These are phyloP conservation scores for Hippocampus abdominalis DNA, from an alignment of 2,113 vertebrate genomes.

Conservation along the genomic window DNA sequence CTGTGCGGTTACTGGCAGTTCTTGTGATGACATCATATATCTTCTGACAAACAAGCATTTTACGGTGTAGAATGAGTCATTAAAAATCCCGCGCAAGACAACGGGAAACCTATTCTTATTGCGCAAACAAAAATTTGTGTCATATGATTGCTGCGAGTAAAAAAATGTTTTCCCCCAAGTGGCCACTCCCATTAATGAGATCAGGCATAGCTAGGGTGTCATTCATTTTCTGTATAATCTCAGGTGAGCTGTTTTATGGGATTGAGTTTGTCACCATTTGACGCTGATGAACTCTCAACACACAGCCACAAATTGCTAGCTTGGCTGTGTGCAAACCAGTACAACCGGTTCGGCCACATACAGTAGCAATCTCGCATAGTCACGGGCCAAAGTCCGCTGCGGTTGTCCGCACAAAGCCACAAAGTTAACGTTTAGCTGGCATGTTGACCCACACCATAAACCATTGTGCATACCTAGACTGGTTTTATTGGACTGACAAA, in stretches of 20 bases:
- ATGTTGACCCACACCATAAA: neutral
- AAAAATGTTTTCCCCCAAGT: neutral
- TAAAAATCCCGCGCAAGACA: neutral
- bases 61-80: neutral
- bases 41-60: no score
- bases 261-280: neutral
- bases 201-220: neutral
- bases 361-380: neutral
- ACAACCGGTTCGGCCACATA: neutral
- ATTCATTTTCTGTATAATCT: neutral
- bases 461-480: neutral
- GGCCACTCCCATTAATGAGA: neutral
- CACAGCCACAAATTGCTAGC: neutral
- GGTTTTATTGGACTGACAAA: neutral
- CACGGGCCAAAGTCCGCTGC: neutral
- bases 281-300: neutral
- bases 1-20: neutral
- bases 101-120: neutral
- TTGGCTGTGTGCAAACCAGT: neutral
- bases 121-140: neutral
- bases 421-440: conserved; percentile 3
- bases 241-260: neutral
- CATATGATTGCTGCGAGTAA: neutral
- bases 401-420: neutral
- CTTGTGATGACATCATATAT: neutral